Evolutionary conservation across 2,797 vertebrate species (phyloP).

Genomic region (Balearica regulorum): DNA sequence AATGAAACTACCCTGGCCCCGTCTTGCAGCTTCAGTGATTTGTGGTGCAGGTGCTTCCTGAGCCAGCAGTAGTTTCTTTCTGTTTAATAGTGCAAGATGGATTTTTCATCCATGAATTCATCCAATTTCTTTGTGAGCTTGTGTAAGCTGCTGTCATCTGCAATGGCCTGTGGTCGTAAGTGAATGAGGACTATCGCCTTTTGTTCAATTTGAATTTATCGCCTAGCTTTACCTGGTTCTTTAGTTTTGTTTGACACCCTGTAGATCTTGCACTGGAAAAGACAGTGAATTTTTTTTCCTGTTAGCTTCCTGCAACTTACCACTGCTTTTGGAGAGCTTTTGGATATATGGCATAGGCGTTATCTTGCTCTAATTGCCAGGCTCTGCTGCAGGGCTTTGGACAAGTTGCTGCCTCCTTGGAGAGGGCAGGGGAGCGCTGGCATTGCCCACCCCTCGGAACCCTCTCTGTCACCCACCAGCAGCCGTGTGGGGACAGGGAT

Average conservation of each 20-base stretch:
- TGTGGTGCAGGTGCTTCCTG: not conserved
- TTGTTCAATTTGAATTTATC: not conserved
- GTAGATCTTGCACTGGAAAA: not conserved
- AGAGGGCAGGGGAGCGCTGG: not conserved
- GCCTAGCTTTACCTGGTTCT: not conserved
- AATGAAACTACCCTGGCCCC: not conserved
- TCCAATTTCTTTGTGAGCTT: not conserved
- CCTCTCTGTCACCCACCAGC: not conserved
- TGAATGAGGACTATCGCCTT: not conserved
- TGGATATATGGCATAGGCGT: fast-evolving
- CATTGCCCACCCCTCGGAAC: too few species aligned
- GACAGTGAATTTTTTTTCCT: not conserved
- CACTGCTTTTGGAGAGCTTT: not conserved
- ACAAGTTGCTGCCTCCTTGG: not conserved
- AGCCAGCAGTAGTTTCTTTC: not conserved
- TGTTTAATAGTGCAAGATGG: not conserved
- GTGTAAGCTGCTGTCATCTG: not conserved
- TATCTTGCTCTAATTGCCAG: not conserved
- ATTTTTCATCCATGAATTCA: not conserved
- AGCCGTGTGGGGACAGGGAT: not conserved
- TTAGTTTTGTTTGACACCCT: not conserved
- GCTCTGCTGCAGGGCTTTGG: fast-evolving
- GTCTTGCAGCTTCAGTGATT: not conserved
- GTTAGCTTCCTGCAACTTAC: not conserved
- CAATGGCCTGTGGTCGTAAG: not conserved